Evolutionary conservation across 2,888 invertebrate species (phyloP).

Genomic region (Mamestra brassicae): DNA sequence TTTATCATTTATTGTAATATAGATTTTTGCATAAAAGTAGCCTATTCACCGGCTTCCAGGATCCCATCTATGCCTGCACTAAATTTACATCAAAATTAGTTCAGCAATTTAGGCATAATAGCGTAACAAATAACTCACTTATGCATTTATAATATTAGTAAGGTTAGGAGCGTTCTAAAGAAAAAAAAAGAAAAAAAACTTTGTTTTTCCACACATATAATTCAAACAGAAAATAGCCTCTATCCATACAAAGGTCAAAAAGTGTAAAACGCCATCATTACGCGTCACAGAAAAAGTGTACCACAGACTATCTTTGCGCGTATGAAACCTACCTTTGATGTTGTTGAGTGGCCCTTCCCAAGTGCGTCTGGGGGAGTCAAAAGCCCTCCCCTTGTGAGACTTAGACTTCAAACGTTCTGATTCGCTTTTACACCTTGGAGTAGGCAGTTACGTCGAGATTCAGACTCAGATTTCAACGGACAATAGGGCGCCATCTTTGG

Average conservation of each 20-base stretch:
- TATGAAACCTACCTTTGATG: slow-evolving; percentile 80
- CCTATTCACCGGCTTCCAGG: too few relatives aligned
- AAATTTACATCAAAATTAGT: too few relatives aligned
- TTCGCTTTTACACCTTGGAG: slow-evolving; percentile 87
- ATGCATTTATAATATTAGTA: too few relatives aligned
- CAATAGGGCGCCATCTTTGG: slow-evolving; percentile 59
- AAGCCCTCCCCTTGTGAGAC: slow-evolving; percentile 76
- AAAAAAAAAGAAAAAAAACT: too few relatives aligned
- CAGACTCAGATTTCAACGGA: slow-evolving; percentile 62
- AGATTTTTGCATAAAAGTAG: too few relatives aligned
- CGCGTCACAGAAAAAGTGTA: slow-evolving; percentile 63
- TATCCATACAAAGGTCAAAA: slow-evolving; percentile 43
- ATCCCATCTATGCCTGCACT: too few relatives aligned
- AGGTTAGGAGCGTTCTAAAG: neutral
- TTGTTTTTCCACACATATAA: neutral
- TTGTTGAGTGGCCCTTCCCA: slow-evolving; percentile 82
- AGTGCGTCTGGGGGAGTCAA: slow-evolving; percentile 82
- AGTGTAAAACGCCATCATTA: slow-evolving; percentile 57
- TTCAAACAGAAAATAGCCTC: slow-evolving; percentile 17
- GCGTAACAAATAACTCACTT: too few relatives aligned
- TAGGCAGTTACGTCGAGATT: slow-evolving; percentile 72
- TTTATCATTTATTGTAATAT: too few relatives aligned
- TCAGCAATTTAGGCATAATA: too few relatives aligned
- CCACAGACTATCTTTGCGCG: slow-evolving; percentile 65
- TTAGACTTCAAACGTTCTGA: slow-evolving; percentile 84